A percentile compares a stretch with the other conserved stretches of the same genome.
phyloP scores from a whole-genome alignment of 1,140 invertebrate genomes.

The Diachasma alloeum region DNA sequence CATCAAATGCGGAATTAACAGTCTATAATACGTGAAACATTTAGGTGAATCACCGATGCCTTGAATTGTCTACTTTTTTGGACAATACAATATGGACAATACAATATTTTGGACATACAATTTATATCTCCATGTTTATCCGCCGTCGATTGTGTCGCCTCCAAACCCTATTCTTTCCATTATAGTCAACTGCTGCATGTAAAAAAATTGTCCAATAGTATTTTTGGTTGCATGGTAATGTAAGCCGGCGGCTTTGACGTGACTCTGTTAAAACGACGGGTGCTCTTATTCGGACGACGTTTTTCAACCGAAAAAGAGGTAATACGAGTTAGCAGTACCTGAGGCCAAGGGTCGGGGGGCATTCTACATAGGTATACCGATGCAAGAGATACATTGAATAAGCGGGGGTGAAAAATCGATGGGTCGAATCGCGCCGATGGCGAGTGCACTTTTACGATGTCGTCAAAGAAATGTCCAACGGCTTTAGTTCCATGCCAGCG shows the following conservation, averaged over 20 bases:
- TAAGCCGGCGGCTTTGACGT: conserved; percentile 12
- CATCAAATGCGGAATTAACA: not conserved
- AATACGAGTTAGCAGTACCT: not conserved
- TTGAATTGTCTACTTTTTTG: too few relatives aligned
- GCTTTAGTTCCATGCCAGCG: not conserved
- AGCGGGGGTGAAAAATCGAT: not conserved
- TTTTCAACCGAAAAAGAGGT: not conserved
- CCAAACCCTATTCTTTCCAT: not conserved
- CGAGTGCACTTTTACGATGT: conserved; percentile 15
- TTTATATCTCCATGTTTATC: not conserved
- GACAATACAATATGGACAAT: too few relatives aligned
- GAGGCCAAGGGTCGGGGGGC: not conserved
- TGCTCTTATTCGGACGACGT: not conserved
- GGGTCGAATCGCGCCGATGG: not conserved
- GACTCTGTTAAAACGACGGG: not conserved
- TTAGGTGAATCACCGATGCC: too few relatives aligned
- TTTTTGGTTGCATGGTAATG: conserved; percentile 6
- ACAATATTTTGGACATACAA: too few relatives aligned
- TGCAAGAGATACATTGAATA: conserved; percentile 5
- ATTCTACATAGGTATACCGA: not conserved
- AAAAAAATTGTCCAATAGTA: not conserved
- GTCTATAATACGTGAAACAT: too few relatives aligned
- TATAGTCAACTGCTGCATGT: not conserved
- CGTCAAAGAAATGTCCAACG: conserved; percentile 12
- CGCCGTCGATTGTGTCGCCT: not conserved